These are phyloP conservation scores for Helogale parvula DNA, from an alignment of 2,113 vertebrate genomes.

Conservation along the genomic window DNA sequence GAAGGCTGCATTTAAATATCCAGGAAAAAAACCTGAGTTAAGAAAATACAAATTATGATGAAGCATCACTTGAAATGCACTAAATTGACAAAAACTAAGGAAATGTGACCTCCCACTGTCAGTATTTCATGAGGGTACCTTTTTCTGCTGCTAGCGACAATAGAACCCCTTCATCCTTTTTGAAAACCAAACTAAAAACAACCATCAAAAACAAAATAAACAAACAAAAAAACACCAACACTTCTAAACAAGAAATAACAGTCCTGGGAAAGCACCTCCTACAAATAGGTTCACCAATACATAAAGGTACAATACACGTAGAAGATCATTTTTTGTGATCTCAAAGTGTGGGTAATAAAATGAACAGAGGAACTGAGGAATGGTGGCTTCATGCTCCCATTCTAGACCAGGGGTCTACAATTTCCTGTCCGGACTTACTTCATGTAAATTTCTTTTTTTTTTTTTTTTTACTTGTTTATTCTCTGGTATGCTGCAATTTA, in stretches of 20 bases:
- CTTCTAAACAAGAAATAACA: not conserved
- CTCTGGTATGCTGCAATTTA: not conserved
- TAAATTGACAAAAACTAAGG: not conserved
- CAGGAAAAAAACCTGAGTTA: not conserved
- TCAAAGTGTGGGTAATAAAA: not conserved
- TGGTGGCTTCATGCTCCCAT: not conserved
- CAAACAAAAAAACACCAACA: not conserved
- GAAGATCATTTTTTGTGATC: not conserved
- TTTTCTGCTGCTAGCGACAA: not conserved
- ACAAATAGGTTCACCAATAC: not conserved
- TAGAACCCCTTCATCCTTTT: not conserved
- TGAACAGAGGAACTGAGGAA: not conserved
- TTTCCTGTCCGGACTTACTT: not conserved
- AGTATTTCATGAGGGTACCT: not conserved
- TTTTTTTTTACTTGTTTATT: not conserved
- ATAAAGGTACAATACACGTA: not conserved
- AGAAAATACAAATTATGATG: not conserved
- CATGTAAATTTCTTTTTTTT: not conserved
- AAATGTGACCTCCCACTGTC: not conserved
- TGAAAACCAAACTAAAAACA: not conserved
- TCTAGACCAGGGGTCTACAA: not conserved
- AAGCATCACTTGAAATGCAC: not conserved
- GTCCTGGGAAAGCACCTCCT: not conserved
- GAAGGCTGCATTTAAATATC: not conserved
- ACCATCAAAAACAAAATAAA: not conserved